phyloP scores from a whole-genome alignment of 2,797 vertebrate species.

The Micromesistius poutassou region DNA sequence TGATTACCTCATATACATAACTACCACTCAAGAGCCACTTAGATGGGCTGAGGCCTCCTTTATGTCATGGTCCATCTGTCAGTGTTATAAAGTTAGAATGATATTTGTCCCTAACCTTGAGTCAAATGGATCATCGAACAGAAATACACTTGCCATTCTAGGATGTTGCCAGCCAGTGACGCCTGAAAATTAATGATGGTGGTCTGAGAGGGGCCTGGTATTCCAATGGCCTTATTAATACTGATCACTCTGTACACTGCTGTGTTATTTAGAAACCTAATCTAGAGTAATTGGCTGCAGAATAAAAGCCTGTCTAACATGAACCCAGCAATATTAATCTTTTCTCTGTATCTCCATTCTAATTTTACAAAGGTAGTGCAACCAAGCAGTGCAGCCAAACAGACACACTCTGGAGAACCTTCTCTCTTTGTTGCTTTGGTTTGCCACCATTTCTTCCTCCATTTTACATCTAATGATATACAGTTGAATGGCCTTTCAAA shows the following conservation, averaged over 20 bases:
- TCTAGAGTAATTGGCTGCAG: background rate
- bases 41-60: constrained; percentile 20
- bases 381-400: background rate
- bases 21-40: constrained; percentile 12
- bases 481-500: background rate
- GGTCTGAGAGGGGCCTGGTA: background rate
- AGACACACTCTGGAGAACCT: background rate
- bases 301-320: background rate
- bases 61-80: constrained; percentile 40
- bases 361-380: background rate
- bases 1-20: constrained; percentile 26
- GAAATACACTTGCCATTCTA: background rate
- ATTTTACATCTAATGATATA: background rate
- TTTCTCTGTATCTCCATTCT: background rate
- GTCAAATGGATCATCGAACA: constrained; percentile 20
- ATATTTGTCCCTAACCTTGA: constrained; percentile 17
- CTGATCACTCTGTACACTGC: background rate
- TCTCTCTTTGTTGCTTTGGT: background rate
- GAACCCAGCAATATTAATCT: background rate
- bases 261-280: constrained; percentile 1
- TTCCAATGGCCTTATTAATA: background rate
- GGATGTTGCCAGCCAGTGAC: background rate
- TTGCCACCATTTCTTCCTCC: background rate
- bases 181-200: background rate
- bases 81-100: constrained; percentile 13